Base-by-base conservation (phyloP, 2,888 invertebrate species). In the Drosophila differens region DNA sequence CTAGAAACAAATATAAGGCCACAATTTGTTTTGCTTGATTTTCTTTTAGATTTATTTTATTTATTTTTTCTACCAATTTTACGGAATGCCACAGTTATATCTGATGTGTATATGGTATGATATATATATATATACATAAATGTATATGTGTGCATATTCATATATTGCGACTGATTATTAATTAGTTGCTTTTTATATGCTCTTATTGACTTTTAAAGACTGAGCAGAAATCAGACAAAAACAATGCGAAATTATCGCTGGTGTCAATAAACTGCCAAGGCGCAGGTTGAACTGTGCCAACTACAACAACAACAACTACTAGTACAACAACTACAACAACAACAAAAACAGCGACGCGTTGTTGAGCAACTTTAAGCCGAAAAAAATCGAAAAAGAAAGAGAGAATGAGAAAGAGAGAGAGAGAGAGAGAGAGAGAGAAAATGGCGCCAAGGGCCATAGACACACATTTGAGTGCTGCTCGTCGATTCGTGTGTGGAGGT, bases 181-280 rank as follows among this genome's bases (percentile, higher is more conserved):
- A 28, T 28, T 51, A 19, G 16, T 51, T 10, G 28, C 4, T 52
- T 30, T 30, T 30, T 30, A 30, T 12, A 1, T 52, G 16, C 25
- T 16, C 22, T 47, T 16, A 25, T 25, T 47, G 47, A 25, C 16
- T 30, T 19, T 28, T 10, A 51, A 41, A 51, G 39, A 16, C 64
- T 6, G 32, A 59, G 60, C 60, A n/a, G 49, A 60, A 51, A 28
- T 33, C 25, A 35, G 33, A 67, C 25, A 53, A 41, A 66, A 65
- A 53, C 41, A 66, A 55, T 67, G 37, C 57, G 30, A 80, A 77
- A 77, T 88, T 72, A 88, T 85, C 85, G 80, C 85, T 19, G 33
- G 71, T 74, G 83, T 88, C 88, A 88, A 85, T 80, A 85, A 88
- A 83, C 83, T 85, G 88, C 32, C 62, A 22, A 68, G 47, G 47